These are phyloP conservation scores for Spatulosminthurus flaviceps DNA, from an alignment of 2,888 invertebrate genomes.

Conservation along the genomic window DNA sequence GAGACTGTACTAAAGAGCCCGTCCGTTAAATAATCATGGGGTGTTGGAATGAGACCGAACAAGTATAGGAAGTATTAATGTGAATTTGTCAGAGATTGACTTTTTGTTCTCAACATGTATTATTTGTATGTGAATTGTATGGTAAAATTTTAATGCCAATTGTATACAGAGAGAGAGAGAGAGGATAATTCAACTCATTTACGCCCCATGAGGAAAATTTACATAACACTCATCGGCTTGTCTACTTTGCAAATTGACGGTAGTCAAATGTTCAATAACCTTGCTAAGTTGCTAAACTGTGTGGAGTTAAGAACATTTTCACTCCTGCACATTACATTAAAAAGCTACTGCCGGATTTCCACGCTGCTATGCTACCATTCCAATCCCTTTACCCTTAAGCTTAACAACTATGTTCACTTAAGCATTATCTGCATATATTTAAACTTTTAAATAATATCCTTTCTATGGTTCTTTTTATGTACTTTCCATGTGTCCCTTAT, in stretches of 20 bases:
- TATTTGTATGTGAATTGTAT: background rate
- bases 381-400: too few relatives aligned
- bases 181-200: constrained; percentile 25
- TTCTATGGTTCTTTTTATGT: too few relatives aligned
- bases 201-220: constrained; percentile 49
- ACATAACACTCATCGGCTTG: constrained; percentile 47
- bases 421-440: too few relatives aligned
- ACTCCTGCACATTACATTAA: background rate
- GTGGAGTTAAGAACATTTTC: background rate
- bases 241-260: constrained; percentile 52
- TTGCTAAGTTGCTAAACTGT: constrained; percentile 37
- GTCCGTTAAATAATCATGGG: background rate
- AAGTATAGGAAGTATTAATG: background rate
- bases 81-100: too few relatives aligned
- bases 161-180: background rate
- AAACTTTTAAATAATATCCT: too few relatives aligned
- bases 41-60: background rate
- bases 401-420: too few relatives aligned
- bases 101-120: too few relatives aligned
- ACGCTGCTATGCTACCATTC: background rate
- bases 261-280: constrained; percentile 53
- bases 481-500: too few relatives aligned
- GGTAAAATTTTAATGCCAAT: background rate
- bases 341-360: background rate
- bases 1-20: background rate